phyloP scores from a whole-genome alignment of 2,888 invertebrate genomes.

The Prenolepis imparis region DNA sequence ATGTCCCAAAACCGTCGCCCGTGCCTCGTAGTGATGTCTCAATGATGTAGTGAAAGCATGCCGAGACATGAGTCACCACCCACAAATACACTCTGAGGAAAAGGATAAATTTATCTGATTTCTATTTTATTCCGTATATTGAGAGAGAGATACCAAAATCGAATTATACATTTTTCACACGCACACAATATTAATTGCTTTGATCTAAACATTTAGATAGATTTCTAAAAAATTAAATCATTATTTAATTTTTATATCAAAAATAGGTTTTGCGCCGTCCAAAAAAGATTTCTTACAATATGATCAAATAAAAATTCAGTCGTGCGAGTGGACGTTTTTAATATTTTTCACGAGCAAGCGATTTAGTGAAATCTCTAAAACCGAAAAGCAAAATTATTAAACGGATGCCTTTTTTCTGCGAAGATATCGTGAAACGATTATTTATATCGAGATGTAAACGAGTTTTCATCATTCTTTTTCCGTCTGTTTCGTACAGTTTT shows the following conservation, averaged over 20 bases:
- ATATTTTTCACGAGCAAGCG: not conserved
- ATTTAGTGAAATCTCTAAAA: not conserved
- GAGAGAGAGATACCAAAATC: not conserved
- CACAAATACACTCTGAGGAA: constrained; percentile 63
- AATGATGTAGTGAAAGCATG: constrained; percentile 70
- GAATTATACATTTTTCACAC: not conserved
- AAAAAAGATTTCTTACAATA: not conserved
- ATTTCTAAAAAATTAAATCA: not conserved
- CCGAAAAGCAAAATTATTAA: not conserved
- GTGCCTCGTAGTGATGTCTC: constrained; percentile 55
- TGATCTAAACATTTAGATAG: no score
- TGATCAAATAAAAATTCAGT: not conserved
- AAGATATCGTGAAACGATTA: not conserved
- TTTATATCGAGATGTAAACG: not conserved
- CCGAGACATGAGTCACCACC: constrained; percentile 68
- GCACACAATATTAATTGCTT: not conserved
- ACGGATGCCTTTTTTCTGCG: no score
- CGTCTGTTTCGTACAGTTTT: not conserved
- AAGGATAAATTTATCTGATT: constrained; percentile 3
- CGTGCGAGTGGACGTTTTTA: not conserved
- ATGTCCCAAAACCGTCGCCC: constrained; percentile 9
- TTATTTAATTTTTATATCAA: not conserved
- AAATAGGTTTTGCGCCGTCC: not conserved
- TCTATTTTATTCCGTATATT: not conserved
- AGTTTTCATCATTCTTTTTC: not conserved